Evolutionary conservation across 2,113 vertebrate genomes (phyloP), one percentile per base, ranked within the genome.

Genomic region (Stigmatopora argus): DNA sequence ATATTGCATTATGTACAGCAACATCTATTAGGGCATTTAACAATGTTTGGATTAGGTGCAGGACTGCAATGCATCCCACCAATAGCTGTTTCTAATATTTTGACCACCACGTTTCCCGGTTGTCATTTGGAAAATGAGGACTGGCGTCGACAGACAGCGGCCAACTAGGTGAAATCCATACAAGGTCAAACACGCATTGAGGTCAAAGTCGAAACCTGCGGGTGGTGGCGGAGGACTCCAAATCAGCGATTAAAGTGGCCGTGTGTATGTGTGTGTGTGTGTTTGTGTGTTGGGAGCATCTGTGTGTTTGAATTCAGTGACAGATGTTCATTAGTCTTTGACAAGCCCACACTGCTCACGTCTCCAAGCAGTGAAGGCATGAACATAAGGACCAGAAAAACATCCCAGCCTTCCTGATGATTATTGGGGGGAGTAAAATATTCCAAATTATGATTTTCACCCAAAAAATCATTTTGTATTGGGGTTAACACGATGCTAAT

Each of bases 291-390:
- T 71, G 67, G 61, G 63, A 71, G 75, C 80, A 84, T 87, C 83
- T 87, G 77, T 71, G 77, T 76, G 82, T 88, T 81, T 86, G 83
- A 89, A 89, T 89, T 87, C 79, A 71, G 88, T 78, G 86, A 82
- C 87, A 90, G 87, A 86, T 90, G 87, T 88, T 90, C 86, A 88
- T 86, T 89, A 88, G 88, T 80, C 78, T 80, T 83, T 90, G 86
- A 90, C 89, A 88, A 87, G 83, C 87, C 75, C 82, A 85, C 82
- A 82, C 78, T 81, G 85, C 85, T 87, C 86, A 86, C 84, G 86
- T 75, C 79, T 87, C 78, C 70, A 83, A 83, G 81, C 82, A 75
- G 76, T 23, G 67, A 67, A 21, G 56, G 64, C 63, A 57, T n/a
- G 17, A 55, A 63, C 55, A 64, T 66, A 78, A 74, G 67, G 44